Percentiles rank a stretch among this genome's conserved stretches.
Evolutionary conservation across 2,888 invertebrate genomes (phyloP).

Genomic region (Alloscopus bannaensis): DNA sequence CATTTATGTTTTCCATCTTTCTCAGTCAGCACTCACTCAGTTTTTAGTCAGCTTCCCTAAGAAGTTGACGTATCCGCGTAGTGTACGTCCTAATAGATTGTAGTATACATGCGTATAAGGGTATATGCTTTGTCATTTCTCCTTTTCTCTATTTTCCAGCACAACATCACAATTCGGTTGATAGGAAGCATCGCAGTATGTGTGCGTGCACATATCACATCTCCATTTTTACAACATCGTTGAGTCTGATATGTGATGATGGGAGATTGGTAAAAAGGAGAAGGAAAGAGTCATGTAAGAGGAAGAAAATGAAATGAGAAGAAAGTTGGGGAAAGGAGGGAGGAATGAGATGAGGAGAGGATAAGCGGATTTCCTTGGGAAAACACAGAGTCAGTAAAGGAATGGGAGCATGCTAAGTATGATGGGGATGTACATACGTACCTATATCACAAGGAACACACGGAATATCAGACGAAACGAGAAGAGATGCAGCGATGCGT

Average conservation of each 20-base stretch:
- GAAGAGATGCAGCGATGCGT: no score
- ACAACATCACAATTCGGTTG: no score
- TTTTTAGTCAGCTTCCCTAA: background rate
- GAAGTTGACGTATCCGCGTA: conserved; percentile 12
- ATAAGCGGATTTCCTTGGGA: conserved; percentile 64
- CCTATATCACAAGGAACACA: no score
- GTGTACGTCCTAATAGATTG: background rate
- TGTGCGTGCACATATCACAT: conserved; percentile 16
- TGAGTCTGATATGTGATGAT: conserved; percentile 46
- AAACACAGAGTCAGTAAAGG: conserved; percentile 47
- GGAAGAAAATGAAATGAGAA: conserved; percentile 50
- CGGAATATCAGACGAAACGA: no score
- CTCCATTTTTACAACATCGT: conserved; percentile 42
- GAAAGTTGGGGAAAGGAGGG: conserved; percentile 41
- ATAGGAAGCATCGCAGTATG: no score
- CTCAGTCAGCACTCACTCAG: background rate
- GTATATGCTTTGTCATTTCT: no score
- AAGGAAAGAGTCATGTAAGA: conserved; percentile 28
- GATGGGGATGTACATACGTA: background rate
- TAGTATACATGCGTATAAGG: no score
- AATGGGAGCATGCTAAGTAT: no score
- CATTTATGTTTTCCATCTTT: conserved; percentile 11
- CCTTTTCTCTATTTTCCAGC: no score
- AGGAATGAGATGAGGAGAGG: conserved; percentile 56
- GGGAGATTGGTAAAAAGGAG: conserved; percentile 34